Base-by-base conservation (phyloP, 1,140 invertebrate genomes). In the Harpegnathos saltator region DNA sequence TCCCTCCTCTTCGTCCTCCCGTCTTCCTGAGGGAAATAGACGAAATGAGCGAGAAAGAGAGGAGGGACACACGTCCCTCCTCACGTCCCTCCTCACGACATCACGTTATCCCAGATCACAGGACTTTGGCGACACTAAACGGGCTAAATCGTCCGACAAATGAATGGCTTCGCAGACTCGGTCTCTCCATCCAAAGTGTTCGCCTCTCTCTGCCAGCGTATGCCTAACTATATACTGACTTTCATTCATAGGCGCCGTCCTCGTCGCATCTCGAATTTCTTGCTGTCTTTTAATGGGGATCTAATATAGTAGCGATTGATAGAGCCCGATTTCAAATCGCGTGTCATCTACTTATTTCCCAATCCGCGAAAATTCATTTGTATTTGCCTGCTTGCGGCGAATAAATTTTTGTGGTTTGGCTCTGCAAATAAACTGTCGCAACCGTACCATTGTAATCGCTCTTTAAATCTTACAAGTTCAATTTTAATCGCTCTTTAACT, bases 141-240 rank as follows among this genome's bases (percentile, higher is more conserved):
- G 75, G 71, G 83, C 63, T 80, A 89, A 90, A 90, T 91, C 73
- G 69, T 74, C 83, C 52, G 82, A 65, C 75, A 85, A 89, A 84
- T 85, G 87, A 89, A 87, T 85, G 63, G 66, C 63, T 22, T 59
- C 22, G 38, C 50, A 56, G 52, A 72, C 29, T 50, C 17, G 44
- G 22, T 65, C 56, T 85, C 26, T 7, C 44, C 38, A 29, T 77
- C 69, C 48, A 69, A 82, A 75, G 61, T 19, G 50, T 22, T 14
- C 48, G 69, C n/a, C n/a, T n/a, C 54, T 9, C n/a, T 77, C 5
- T 65, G 56, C 44, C 50, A 63, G 82, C 56, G 56, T 38, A 44
- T 71, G 17, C 26, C 24, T 59, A 26, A 73, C 19, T n/a, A n/a
- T n/a, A 62, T 61, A 52, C 54, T 44, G 24, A 66, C 50, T 75